Evolutionary conservation across 1,140 invertebrate genomes (phyloP), one percentile per base, ranked within the genome.

Genomic region (Drosophila nigrodunni): DNA sequence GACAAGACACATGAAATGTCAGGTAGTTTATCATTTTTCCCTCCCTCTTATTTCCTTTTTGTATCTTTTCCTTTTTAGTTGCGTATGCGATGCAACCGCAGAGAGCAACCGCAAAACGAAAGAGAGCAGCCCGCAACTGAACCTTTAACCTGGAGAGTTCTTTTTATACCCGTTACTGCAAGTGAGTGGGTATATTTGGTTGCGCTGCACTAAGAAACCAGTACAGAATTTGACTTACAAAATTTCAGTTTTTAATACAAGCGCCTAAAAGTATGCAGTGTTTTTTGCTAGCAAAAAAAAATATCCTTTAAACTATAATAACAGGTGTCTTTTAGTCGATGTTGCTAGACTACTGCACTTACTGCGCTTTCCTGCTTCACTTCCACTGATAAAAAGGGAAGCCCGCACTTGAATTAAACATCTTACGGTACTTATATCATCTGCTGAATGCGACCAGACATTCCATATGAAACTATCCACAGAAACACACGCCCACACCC

Each of bases 391-490:
- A 7, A 43, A 5, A 43, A 43, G 65, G 61, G 71, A 62, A 67
- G 69, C 78, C 74, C 67, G 67, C 82, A 88, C 77, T 88, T 74
- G 80, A 87, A 88, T 87, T 87, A 88, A 87, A 87, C 64, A 87
- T 87, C 76, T 74, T 74, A 73, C 64, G 75, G 73, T 88, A 70
- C 66, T 55, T 70, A 87, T 69, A 77, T 77, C 61, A 21, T 60
- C 65, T 52, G 68, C 74, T 57, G 59, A 62, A 67, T 69, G 73
- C 44, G 46, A 60, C 49, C 30, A 54, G 59, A 46, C 57, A 37
- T 72, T 57, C 37, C 57, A 55, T 54, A 74, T 65, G 64, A 64
- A 80, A 30, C 43, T 64, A 65, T 37, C 54, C 65, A 66, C 57
- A 59, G 5, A 43, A 13, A 47, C 46, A 30, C 35, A 5, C 46